phyloP scores from a whole-genome alignment of 1,140 invertebrate genomes.

The Diplogasteroides magnus region DNA sequence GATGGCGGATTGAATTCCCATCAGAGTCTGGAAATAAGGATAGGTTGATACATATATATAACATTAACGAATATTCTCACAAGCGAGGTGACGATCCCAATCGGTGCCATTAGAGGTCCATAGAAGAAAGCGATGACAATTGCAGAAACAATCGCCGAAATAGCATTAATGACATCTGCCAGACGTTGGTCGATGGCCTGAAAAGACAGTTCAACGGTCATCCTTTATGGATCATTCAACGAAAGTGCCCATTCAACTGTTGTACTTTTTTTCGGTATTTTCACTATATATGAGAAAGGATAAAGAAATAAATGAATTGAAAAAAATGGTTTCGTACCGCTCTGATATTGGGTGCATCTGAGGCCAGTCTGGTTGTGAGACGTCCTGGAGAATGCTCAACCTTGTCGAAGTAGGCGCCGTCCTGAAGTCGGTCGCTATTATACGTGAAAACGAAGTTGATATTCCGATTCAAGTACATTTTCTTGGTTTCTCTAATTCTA shows the following conservation, averaged over 20 bases:
- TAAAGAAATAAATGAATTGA: conserved; percentile 15
- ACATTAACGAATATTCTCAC: neutral
- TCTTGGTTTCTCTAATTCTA: no score
- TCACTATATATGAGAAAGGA: neutral
- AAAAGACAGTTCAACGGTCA: no score
- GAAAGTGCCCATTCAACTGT: neutral
- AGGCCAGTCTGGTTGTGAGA: no score
- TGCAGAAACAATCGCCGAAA: conserved; percentile 57
- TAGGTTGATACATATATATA: neutral
- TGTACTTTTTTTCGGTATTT: neutral
- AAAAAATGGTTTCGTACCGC: no score
- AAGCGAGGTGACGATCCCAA: conserved; percentile 38
- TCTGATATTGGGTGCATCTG: no score
- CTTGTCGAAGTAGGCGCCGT: no score
- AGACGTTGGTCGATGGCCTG: conserved; percentile 59
- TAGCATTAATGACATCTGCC: no score
- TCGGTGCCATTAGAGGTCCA: conserved; percentile 57
- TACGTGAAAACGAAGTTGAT: no score
- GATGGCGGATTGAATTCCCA: conserved; percentile 35
- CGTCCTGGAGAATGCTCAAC: no score
- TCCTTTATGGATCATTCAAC: neutral
- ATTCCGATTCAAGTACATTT: no score
- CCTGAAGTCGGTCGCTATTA: no score
- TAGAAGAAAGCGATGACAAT: conserved; percentile 56
- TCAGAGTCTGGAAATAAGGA: conserved; percentile 13